Conservation (phyloP, 1,140 invertebrate species). For the Steinernema khuongi region DNA sequence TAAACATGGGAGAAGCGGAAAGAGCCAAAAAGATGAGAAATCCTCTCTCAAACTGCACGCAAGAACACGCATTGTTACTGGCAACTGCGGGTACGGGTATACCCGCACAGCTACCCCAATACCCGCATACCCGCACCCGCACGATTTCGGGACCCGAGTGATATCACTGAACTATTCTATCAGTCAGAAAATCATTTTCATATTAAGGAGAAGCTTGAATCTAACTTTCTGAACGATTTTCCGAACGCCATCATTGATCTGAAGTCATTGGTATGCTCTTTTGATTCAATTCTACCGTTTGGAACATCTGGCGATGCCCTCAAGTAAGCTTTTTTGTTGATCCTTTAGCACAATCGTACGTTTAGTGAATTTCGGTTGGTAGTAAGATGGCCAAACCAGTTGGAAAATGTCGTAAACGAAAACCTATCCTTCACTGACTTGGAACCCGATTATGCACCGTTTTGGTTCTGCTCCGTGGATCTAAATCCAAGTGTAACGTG, state of each 20-base stretch:
- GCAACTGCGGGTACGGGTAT: too few relatives aligned
- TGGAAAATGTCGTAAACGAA: neutral
- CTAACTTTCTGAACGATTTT: neutral
- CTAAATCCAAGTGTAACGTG: neutral
- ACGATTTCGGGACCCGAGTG: too few relatives aligned
- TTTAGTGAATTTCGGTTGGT: neutral
- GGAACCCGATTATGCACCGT: neutral
- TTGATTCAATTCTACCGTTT: neutral
- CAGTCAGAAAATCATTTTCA: neutral
- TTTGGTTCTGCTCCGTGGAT: neutral
- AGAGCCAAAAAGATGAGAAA: too few relatives aligned
- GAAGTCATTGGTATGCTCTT: neutral
- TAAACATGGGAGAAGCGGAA: too few relatives aligned
- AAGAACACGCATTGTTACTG: too few relatives aligned
- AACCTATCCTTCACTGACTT: neutral
- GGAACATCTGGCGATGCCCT: neutral
- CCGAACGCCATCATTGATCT: neutral
- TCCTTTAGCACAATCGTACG: neutral
- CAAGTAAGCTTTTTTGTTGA: neutral
- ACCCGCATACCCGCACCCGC: too few relatives aligned
- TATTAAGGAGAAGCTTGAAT: neutral
- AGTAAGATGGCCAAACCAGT: neutral
- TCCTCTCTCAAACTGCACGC: too few relatives aligned
- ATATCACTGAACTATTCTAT: too few relatives aligned
- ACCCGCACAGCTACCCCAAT: too few relatives aligned